A percentile compares a stretch with the other conserved stretches of the same genome.
phyloP scores from a whole-genome alignment of 2,113 vertebrate species.

The Stegastes partitus region DNA sequence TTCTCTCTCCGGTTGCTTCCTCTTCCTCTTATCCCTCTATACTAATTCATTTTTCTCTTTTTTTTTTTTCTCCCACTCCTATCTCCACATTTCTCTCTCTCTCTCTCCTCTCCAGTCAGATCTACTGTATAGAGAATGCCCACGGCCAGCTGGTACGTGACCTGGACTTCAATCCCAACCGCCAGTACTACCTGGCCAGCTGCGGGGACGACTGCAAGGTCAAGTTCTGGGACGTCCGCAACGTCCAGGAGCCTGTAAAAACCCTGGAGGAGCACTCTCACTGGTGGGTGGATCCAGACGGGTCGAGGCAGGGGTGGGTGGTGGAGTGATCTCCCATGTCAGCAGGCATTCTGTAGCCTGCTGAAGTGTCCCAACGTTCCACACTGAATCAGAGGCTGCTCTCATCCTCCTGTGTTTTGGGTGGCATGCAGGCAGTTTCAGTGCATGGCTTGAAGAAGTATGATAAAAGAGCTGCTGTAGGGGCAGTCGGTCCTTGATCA shows the following conservation, averaged over 20 bases:
- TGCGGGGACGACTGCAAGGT: constrained; percentile 99
- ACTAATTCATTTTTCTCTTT: constrained; percentile 19
- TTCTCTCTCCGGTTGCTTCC: constrained; percentile 16
- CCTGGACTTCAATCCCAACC: constrained; percentile 99
- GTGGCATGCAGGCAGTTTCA: too few relatives aligned
- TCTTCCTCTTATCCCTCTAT: constrained; percentile 30
- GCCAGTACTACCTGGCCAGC: constrained; percentile 98
- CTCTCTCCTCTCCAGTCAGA: constrained; percentile 87
- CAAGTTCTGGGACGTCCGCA: constrained; percentile 98
- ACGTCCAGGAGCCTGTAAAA: constrained; percentile 92
- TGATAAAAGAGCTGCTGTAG: too few relatives aligned
- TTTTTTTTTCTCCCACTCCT: background rate
- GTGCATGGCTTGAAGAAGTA: too few relatives aligned
- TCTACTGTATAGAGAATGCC: constrained; percentile 98
- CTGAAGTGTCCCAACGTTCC: background rate
- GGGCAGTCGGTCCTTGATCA: too few relatives aligned
- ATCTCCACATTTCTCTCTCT: constrained; percentile 8
- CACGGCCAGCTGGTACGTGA: constrained; percentile 98
- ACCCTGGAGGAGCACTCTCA: constrained; percentile 98
- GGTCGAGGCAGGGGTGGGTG: background rate
- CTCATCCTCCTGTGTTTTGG: background rate
- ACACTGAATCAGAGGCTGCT: background rate
- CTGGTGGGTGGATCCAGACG: constrained; percentile 86
- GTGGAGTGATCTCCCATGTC: background rate
- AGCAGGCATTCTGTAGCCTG: background rate